These are phyloP conservation scores for Mastomys coucha DNA, from an alignment of 2,113 vertebrate species.

Conservation along the genomic window DNA sequence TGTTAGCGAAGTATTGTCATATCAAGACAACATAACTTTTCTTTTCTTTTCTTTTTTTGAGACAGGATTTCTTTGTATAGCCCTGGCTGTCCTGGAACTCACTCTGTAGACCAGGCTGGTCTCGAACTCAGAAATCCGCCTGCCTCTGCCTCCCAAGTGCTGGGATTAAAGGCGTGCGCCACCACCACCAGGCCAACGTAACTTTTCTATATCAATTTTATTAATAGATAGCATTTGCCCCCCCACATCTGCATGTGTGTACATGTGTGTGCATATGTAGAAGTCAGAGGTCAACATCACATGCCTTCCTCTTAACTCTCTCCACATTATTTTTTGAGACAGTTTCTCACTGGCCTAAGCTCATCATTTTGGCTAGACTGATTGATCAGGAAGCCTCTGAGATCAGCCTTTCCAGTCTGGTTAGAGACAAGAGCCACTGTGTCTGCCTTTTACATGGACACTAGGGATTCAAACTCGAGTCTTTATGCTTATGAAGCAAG, in stretches of 20 bases:
- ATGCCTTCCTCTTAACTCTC: neutral
- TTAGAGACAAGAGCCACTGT: neutral
- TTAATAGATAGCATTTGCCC: neutral
- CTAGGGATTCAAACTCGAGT: neutral
- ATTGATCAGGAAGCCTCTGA: neutral
- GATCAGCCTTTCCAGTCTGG: neutral
- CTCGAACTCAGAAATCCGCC: no score
- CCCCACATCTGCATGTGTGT: neutral
- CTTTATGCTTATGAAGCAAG: neutral
- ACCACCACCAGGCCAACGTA: neutral
- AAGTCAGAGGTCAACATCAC: neutral
- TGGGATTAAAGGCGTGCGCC: no score
- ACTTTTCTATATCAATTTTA: neutral
- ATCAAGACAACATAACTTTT: neutral
- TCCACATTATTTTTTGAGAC: neutral
- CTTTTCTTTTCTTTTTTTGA: no score
- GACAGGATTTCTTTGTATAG: no score
- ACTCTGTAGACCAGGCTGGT: no score
- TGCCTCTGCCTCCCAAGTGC: no score
- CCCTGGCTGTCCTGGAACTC: no score
- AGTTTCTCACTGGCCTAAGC: neutral
- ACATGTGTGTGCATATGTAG: neutral
- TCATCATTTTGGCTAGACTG: neutral
- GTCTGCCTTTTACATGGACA: neutral
- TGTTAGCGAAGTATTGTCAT: neutral